These are phyloP conservation scores for Sinocyclocheilus grahami DNA, from an alignment of 2,113 vertebrate species.

Conservation along the genomic window DNA sequence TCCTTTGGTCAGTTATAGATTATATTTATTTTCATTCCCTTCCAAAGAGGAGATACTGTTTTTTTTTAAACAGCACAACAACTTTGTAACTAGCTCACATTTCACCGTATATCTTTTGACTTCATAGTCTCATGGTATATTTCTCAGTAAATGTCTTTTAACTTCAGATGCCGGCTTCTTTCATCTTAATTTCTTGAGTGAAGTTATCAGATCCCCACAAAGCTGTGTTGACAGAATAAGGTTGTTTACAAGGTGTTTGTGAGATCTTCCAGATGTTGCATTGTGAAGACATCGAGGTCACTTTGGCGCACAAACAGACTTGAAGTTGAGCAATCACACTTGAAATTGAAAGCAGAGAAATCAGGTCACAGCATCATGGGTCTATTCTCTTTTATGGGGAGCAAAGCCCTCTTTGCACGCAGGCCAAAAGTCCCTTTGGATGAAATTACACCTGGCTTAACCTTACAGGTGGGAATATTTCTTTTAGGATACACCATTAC, in stretches of 20 bases:
- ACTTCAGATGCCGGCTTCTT: neutral
- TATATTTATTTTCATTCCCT: neutral
- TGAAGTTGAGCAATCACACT: conserved; percentile 23
- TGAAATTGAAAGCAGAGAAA: conserved; percentile 29
- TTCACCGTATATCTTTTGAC: neutral
- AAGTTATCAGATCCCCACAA: neutral
- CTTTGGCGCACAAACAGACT: conserved; percentile 4
- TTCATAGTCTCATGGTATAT: neutral
- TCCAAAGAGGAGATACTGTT: neutral
- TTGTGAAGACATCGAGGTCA: neutral
- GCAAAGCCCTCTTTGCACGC: neutral
- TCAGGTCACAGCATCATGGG: conserved; percentile 8
- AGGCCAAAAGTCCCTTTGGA: conserved; percentile 28
- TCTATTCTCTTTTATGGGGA: neutral
- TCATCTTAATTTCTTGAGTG: neutral
- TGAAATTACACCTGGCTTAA: conserved; percentile 29
- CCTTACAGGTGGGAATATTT: conserved; percentile 16
- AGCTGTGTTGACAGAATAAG: neutral
- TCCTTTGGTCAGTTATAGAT: neutral
- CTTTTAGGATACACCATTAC: neutral
- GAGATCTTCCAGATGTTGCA: conserved; percentile 19
- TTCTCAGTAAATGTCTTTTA: neutral
- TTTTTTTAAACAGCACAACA: neutral
- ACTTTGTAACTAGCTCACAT: neutral
- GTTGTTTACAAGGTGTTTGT: conserved; percentile 9